Conservation (phyloP, 2,797 vertebrate genomes). For the Buceros bicornis region DNA sequence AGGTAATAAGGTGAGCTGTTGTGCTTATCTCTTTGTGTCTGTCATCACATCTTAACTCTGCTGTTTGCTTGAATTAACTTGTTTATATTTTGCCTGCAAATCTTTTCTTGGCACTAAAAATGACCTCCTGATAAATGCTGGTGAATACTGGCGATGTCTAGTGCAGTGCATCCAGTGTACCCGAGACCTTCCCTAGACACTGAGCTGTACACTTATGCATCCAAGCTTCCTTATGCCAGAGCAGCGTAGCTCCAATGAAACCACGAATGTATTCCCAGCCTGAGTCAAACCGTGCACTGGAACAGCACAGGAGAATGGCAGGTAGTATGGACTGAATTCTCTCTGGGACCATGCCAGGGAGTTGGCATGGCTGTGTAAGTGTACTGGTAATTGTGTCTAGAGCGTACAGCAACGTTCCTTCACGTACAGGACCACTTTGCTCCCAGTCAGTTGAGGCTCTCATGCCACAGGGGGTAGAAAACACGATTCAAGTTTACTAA, state of each 20-base stretch:
- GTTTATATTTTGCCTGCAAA: background rate
- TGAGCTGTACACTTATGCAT: background rate
- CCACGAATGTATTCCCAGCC: background rate
- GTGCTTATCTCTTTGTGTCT: background rate
- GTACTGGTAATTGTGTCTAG: background rate
- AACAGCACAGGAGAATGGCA: background rate
- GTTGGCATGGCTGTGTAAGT: background rate
- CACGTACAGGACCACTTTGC: background rate
- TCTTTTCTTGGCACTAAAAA: background rate
- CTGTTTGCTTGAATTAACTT: background rate
- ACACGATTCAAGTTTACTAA: background rate
- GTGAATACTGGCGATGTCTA: background rate
- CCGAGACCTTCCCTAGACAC: background rate
- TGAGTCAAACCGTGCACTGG: background rate
- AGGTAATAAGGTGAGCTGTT: background rate
- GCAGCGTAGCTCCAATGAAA: background rate
- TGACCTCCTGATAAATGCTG: background rate
- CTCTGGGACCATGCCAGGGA: background rate
- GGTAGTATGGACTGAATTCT: background rate
- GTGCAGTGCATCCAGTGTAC: background rate
- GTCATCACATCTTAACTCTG: background rate
- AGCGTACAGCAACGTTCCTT: background rate
- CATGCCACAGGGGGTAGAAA: background rate
- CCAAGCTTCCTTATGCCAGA: background rate
- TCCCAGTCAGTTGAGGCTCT: background rate